Base-by-base conservation (phyloP, 2,797 vertebrate species). In the Neosilurus mollespiculum region DNA sequence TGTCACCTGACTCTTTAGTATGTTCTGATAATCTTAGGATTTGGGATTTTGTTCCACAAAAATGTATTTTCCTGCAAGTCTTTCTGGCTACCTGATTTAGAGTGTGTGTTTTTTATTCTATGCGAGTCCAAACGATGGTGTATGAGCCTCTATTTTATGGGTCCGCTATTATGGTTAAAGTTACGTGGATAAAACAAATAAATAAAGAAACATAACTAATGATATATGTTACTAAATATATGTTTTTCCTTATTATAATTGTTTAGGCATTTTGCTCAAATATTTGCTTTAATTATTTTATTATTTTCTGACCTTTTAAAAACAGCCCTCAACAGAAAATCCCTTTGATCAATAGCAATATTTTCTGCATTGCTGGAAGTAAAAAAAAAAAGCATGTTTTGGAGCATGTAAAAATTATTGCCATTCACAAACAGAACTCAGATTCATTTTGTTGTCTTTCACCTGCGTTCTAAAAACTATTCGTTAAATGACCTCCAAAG, bases 401-500 rank as follows among this genome's bases (percentile, higher is more conserved):
- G 24, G n/a, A 11, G 26, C 58, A 30, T 56, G 26, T 34, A 18
- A 59, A 11, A 4, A 34, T 77, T 77, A 61, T n/a, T 37, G 11
- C 11, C 3, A 11, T 61, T 61, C 20, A 37, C 30, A 77, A 4
- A 37, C 20, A 15, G n/a, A 34, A 61, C 30, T 8, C 2, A 7
- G 30, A 59, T 37, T n/a, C 73, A 61, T 61, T 59, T 43, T 1
- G 20, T 30, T 61, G 56, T n/a, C 54, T 73, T 71, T 81, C 37
- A 81, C 67, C n/a, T 61, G n/a, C 4, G 24, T 20, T 65, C 43
- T 34, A n/a, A 34, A 14, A 20, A 67, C 59, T 22, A 56, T 75
- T 53, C 0, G n/a, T 66, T 64, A 82, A 37, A 24, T 75, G 61
- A 64, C 81, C 71, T 73, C 69, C 37, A 64, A 65, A 82, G 65